Percentiles rank a stretch among this genome's conserved stretches.
phyloP scores from a whole-genome alignment of 1,140 invertebrate genomes.

The Conopomorpha cramerella region DNA sequence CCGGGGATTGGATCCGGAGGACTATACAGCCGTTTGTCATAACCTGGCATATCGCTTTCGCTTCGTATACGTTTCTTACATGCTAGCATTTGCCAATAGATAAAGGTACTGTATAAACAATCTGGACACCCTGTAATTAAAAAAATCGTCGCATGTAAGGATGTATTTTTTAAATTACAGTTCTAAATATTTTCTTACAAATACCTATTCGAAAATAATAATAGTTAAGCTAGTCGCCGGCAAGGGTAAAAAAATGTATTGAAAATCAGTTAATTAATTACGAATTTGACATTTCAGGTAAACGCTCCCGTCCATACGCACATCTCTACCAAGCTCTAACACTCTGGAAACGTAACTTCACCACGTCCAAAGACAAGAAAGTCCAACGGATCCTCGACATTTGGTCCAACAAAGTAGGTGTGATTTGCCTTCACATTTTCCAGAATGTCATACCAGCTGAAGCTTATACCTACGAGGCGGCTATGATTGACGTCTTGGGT shows the following conservation, averaged over 20 bases:
- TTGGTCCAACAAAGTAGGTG: slow-evolving; percentile 81
- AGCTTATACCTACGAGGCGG: slow-evolving; percentile 90
- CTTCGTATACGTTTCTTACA: too few species aligned
- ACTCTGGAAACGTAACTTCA: slow-evolving; percentile 55
- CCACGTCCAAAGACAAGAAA: slow-evolving; percentile 64
- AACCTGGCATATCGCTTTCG: too few species aligned
- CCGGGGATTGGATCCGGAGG: too few species aligned
- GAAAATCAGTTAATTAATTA: slow-evolving; percentile 25
- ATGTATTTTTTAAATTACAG: too few species aligned
- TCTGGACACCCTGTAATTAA: too few species aligned
- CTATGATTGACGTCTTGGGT: slow-evolving; percentile 89
- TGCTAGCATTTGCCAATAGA: too few species aligned
- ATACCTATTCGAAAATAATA: too few species aligned
- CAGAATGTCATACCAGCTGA: slow-evolving; percentile 90
- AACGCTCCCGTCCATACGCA: slow-evolving; percentile 80
- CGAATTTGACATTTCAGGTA: slow-evolving; percentile 64
- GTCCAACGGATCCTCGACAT: slow-evolving; percentile 83
- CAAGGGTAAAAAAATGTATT: not conserved
- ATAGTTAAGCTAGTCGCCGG: too few species aligned
- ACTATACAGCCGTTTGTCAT: too few species aligned
- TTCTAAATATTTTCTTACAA: too few species aligned
- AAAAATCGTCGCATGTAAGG: too few species aligned
- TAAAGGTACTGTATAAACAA: too few species aligned
- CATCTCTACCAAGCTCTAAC: slow-evolving; percentile 88
- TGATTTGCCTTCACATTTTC: slow-evolving; percentile 90